Percentiles rank a stretch among this genome's conserved stretches.
phyloP scores from a whole-genome alignment of 2,888 invertebrate genomes.

The Troides oblongomaculatus region DNA sequence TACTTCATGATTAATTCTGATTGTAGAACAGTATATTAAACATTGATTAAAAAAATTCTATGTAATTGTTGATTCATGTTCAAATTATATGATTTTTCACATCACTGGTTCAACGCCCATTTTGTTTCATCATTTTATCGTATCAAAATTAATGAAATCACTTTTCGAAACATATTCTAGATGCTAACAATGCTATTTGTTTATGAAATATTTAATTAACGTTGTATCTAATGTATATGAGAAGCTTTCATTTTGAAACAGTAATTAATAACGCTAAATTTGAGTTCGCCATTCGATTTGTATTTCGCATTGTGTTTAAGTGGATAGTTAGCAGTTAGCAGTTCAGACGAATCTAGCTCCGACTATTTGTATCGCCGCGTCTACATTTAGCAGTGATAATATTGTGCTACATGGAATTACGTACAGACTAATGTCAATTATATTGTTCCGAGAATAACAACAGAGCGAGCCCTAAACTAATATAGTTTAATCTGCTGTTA shows the following conservation, averaged over 20 bases:
- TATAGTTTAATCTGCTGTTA: background rate
- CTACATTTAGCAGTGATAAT: background rate
- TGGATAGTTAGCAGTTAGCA: constrained; percentile 5
- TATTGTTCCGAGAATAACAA: background rate
- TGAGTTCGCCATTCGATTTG: background rate
- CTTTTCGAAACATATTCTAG: too few species aligned
- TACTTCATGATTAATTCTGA: too few species aligned
- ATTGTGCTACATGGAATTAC: constrained; percentile 6
- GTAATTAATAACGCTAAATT: background rate
- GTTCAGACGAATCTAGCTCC: background rate
- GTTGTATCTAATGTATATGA: background rate
- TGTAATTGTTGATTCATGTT: too few species aligned
- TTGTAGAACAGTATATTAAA: too few species aligned
- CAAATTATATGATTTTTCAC: too few species aligned
- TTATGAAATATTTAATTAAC: background rate
- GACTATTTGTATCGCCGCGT: constrained; percentile 4
- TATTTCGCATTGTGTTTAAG: constrained; percentile 9
- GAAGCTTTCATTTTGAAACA: background rate
- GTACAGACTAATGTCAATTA: constrained; percentile 4
- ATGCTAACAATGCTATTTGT: background rate
- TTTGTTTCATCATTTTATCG: too few species aligned
- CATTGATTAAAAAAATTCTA: too few species aligned
- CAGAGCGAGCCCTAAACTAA: background rate
- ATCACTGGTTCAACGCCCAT: too few species aligned
- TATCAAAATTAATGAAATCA: too few species aligned